Evolutionary conservation across 2,113 vertebrate species (phyloP).

Genomic region (Chaetodon auriga): DNA sequence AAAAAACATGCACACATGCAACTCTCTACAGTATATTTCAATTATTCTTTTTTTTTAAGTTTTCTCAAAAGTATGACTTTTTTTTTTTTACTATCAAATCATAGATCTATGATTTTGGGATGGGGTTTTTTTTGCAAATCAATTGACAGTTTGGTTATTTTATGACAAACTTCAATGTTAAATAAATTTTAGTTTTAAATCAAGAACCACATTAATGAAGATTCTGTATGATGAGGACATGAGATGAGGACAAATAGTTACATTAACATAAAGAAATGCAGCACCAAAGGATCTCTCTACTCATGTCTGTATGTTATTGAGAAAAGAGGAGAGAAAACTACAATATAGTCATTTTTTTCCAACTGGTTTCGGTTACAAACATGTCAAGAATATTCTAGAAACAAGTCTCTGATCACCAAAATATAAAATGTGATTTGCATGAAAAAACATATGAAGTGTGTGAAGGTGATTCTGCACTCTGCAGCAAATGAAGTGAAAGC

Average conservation of each 20-base stretch:
- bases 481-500: no score
- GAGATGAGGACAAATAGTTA: background rate
- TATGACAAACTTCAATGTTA: background rate
- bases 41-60: background rate
- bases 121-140: background rate
- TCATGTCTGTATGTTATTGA: background rate
- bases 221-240: background rate
- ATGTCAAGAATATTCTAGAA: background rate
- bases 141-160: background rate
- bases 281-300: background rate
- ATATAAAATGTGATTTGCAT: no score
- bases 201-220: background rate
- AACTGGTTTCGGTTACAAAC: background rate
- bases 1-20: background rate
- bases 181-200: background rate
- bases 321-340: background rate
- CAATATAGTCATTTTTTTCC: no score
- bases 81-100: background rate
- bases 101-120: background rate
- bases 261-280: background rate
- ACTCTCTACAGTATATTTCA: background rate
- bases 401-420: no score
- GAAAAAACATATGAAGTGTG: no score
- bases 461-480: no score
- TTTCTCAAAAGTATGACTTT: background rate